Evolutionary conservation across 2,888 invertebrate genomes (phyloP).

Genomic region (Argyresthia albistria): DNA sequence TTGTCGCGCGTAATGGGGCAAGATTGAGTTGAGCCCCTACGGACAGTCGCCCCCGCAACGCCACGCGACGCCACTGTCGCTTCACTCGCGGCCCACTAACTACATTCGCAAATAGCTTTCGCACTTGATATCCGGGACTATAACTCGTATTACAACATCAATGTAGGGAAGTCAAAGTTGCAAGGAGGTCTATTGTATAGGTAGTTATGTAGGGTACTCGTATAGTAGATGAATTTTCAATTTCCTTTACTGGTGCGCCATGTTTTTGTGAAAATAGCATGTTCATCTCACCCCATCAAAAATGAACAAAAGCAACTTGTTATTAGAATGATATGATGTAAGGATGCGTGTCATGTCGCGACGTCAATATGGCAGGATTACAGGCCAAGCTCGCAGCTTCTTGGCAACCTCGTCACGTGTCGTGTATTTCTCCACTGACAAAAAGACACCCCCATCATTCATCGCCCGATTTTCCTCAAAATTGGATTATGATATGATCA

Average conservation of each 20-base stretch:
- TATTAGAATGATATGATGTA: background rate
- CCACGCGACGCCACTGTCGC: conserved; percentile 17
- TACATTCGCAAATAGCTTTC: background rate
- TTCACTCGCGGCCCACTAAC: background rate
- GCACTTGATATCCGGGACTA: no score
- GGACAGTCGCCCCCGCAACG: conserved; percentile 14
- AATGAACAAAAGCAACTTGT: background rate
- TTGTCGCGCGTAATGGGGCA: conserved; percentile 71
- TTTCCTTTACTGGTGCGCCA: no score
- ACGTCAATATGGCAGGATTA: conserved; percentile 13
- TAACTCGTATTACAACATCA: no score
- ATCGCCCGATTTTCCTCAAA: conserved; percentile 37
- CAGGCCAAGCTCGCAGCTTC: conserved; percentile 11
- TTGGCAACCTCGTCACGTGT: conserved; percentile 43
- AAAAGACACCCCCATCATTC: conserved; percentile 39
- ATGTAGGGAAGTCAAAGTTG: no score
- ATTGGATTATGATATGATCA: conserved; percentile 30
- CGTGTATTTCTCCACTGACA: conserved; percentile 35
- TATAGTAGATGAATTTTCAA: no score
- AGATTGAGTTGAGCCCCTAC: conserved; percentile 66
- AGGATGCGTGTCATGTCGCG: conserved; percentile 22
- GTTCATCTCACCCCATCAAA: background rate
- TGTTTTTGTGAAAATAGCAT: no score
- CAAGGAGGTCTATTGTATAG: no score
- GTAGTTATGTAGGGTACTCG: no score